Evolutionary conservation across 2,797 vertebrate genomes (phyloP), one percentile per base, ranked within the genome.

Genomic region (Gallinago solitaria): DNA sequence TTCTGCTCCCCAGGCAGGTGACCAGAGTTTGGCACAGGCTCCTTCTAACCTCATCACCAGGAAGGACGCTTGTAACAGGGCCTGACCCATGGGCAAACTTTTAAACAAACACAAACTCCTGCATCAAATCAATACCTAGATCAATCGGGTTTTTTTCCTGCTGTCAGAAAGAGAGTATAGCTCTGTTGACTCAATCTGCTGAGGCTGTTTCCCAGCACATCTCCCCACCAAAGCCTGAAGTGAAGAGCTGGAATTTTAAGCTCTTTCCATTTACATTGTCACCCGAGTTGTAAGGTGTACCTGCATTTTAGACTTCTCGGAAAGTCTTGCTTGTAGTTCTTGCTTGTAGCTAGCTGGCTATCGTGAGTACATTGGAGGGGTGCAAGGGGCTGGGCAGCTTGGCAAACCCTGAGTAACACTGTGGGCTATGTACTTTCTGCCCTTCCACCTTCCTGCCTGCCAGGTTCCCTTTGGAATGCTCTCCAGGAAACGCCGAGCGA

Each of bases 11-110:
- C 9, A 16, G 87, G 75, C 82, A 67, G 82, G 82, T 83, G 79
- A 48, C 73, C 4, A 5, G 64, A 39, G 68, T 54, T 87, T 47
- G 86, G 89, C 86, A 71, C 35, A 30, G 59, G 53, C 90, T 91
- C 43, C 90, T 95, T 91, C 77, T 88, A 95, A 70, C 69, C n/a
- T 93, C 81, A 56, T 95, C 95, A 57, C 64, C 67, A 43, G 77
- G 70, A 93, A 67, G 88, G 92, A 50, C 1, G 27, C 80, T 93
- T 73, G 83, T 90, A 93, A 91, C 85, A 67, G 90, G 80, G 77
- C 63, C 91, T 93, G 83, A 91, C 74, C 95, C 53, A 11, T 74
- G 85, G 93, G 93, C 83, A 91, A 60, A 95, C 94, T 95, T 97
- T 25, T 84, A 93, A 96, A 90, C 94, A 96, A 93, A 91, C 95